These are phyloP conservation scores for Ibidorhyncha struthersii DNA, from an alignment of 2,113 vertebrate genomes.

Conservation along the genomic window DNA sequence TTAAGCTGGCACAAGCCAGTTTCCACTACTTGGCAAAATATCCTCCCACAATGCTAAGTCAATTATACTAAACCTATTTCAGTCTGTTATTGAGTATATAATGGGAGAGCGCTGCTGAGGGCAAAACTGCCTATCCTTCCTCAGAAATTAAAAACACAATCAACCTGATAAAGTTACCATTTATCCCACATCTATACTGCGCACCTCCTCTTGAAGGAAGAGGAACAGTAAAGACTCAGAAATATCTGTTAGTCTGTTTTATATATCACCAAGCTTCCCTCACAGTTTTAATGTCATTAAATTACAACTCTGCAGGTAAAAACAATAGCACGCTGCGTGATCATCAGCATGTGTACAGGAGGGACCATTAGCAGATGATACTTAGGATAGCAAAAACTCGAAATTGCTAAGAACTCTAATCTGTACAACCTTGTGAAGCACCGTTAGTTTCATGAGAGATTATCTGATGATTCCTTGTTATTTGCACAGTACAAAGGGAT, in stretches of 20 bases:
- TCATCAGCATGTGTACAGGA: not conserved
- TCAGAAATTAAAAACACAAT: slow-evolving; percentile 15
- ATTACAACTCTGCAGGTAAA: not conserved
- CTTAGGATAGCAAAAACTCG: not conserved
- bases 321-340: not conserved
- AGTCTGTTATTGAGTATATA: not conserved
- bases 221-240: not conserved
- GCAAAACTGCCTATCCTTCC: not conserved
- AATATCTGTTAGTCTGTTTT: not conserved
- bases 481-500: not conserved
- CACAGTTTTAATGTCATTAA: not conserved
- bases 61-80: slow-evolving; percentile 55
- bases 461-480: not conserved
- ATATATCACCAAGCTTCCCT: not conserved
- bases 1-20: slow-evolving; percentile 47
- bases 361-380: not conserved
- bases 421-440: not conserved
- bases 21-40: slow-evolving; percentile 43
- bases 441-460: not conserved
- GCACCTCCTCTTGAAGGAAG: not conserved
- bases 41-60: slow-evolving; percentile 17
- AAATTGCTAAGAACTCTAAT: not conserved
- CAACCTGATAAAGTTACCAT: not conserved
- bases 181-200: not conserved
- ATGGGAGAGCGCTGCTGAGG: not conserved